phyloP scores from a whole-genome alignment of 2,888 invertebrate genomes.

The Plagodis dolabraria region DNA sequence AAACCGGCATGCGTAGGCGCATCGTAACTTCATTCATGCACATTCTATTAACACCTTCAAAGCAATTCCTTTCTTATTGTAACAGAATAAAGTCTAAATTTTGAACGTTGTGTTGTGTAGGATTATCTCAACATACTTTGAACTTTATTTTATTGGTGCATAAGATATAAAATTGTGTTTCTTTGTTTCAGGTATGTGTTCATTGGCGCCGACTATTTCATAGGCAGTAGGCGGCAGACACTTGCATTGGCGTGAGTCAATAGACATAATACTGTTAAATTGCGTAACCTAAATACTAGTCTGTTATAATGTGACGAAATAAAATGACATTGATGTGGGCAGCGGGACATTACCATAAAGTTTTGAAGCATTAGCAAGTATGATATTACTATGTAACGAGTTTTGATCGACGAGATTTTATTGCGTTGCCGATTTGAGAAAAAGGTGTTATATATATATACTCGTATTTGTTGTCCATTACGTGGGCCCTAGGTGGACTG shows the following conservation, averaged over 20 bases:
- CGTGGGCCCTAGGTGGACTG: too few species aligned
- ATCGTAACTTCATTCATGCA: constrained; percentile 53
- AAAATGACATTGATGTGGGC: constrained; percentile 18
- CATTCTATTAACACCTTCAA: constrained; percentile 14
- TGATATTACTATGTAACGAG: not conserved
- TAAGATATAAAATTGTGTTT: constrained; percentile 8
- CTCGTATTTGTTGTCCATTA: too few species aligned
- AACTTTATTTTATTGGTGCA: not conserved
- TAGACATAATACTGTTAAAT: constrained; percentile 36
- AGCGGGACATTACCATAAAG: constrained; percentile 7
- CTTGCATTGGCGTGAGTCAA: constrained; percentile 53
- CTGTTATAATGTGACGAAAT: constrained; percentile 14
- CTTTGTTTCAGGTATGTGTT: constrained; percentile 16
- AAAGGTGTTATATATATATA: too few species aligned
- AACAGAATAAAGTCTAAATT: not conserved
- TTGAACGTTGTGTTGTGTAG: not conserved
- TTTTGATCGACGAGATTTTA: too few species aligned
- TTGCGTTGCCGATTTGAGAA: too few species aligned
- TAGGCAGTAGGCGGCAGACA: constrained; percentile 57
- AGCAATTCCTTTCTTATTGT: not conserved
- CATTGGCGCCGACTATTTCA: constrained; percentile 47
- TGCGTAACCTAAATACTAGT: constrained; percentile 29
- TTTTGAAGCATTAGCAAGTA: not conserved
- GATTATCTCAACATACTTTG: not conserved
- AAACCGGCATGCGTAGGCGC: constrained; percentile 54